Evolutionary conservation across 2,113 vertebrate species (phyloP).

Genomic region (Scophthalmus maximus): DNA sequence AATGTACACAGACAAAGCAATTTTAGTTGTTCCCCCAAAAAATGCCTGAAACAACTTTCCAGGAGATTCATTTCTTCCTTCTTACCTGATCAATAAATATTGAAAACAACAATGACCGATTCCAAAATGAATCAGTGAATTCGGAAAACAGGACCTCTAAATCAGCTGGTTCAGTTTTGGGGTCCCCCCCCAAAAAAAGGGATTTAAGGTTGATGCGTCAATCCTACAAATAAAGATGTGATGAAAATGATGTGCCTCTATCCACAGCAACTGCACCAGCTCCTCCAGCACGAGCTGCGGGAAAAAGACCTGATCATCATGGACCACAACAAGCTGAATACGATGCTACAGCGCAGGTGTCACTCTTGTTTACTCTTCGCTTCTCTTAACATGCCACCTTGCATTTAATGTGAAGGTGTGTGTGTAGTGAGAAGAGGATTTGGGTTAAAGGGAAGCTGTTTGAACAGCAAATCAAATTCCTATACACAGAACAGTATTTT

Average conservation of each 20-base stretch:
- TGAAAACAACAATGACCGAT: no score
- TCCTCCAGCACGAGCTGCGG: conserved; percentile 83
- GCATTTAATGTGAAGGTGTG: conserved; percentile 4
- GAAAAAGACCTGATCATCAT: conserved; percentile 86
- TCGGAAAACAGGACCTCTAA: no score
- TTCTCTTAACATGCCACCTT: neutral
- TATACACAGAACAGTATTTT: neutral
- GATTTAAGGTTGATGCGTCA: conserved; percentile 14
- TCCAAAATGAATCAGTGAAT: no score
- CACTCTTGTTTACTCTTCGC: neutral
- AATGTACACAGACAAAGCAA: no score
- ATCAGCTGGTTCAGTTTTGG: no score
- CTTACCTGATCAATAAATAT: no score
- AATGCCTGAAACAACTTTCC: no score
- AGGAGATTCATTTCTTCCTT: no score
- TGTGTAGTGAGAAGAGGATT: neutral
- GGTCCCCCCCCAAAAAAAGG: no score
- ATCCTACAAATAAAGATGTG: conserved; percentile 10
- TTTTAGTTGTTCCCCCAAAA: no score
- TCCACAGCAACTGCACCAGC: conserved; percentile 85
- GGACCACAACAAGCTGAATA: conserved; percentile 84
- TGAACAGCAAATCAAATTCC: no score
- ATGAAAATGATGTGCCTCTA: conserved; percentile 50
- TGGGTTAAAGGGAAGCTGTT: neutral
- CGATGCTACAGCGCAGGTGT: conserved; percentile 87